Percentiles rank a stretch among this genome's conserved stretches.
Conservation (phyloP, 2,797 vertebrate genomes). For the Anas bernieri region DNA sequence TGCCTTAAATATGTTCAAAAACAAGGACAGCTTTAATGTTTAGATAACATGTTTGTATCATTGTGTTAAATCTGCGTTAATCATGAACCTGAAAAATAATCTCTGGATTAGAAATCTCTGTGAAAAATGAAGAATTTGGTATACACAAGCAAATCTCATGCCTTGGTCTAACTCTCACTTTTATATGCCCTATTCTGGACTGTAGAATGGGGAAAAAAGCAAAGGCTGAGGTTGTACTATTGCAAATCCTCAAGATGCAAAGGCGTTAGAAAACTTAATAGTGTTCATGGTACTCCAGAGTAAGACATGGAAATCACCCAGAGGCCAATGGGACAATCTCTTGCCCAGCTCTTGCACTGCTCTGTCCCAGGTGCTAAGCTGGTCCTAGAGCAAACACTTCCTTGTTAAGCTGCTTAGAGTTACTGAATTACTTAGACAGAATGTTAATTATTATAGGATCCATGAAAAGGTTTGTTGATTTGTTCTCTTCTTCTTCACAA, state of each 20-base stretch:
- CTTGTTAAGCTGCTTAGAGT: slow-evolving; percentile 5
- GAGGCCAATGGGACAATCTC: not conserved
- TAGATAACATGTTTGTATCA: not conserved
- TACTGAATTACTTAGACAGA: slow-evolving; percentile 34
- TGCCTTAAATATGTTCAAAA: not conserved
- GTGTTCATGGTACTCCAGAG: not conserved
- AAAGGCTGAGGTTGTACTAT: not conserved
- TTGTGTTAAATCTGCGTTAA: not conserved
- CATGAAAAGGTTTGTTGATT: not conserved
- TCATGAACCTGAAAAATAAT: not conserved
- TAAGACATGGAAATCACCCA: accelerated
- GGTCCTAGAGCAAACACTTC: not conserved
- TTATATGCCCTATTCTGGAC: accelerated
- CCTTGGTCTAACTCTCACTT: accelerated
- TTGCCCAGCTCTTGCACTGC: not conserved
- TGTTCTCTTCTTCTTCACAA: not conserved
- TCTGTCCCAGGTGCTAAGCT: not conserved
- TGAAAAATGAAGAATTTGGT: not conserved
- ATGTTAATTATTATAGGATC: slow-evolving; percentile 30
- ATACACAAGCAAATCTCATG: not conserved
- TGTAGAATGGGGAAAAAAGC: not conserved
- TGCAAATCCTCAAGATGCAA: not conserved
- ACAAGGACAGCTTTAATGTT: not conserved
- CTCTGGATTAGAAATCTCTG: not conserved
- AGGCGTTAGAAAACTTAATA: not conserved